Percentiles rank a stretch among this genome's conserved stretches.
Conservation (phyloP, 2,888 invertebrate genomes). For the Stenodera caucasica region DNA sequence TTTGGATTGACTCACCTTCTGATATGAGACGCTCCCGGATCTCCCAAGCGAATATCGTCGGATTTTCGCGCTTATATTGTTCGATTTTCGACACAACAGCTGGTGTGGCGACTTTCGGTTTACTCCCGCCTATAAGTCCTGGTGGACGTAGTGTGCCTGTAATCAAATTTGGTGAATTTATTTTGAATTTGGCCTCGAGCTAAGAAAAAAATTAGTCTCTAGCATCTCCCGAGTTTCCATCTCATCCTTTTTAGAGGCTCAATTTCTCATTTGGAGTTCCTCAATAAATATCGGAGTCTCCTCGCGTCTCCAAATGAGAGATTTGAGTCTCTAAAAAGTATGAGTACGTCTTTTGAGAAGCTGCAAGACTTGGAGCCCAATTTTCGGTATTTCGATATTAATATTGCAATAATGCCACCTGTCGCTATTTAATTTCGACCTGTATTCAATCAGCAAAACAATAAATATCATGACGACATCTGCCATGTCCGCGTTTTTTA, state of each 20-base stretch:
- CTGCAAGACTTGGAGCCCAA: no score
- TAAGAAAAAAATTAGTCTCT: no score
- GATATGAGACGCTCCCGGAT: slow-evolving; percentile 94
- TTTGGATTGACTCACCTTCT: slow-evolving; percentile 72
- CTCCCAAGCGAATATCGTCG: slow-evolving; percentile 99
- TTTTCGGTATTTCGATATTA: not conserved
- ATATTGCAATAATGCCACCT: slow-evolving; percentile 28
- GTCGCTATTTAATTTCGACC: slow-evolving; percentile 28
- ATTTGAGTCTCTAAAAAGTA: no score
- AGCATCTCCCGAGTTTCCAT: no score
- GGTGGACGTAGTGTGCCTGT: slow-evolving; percentile 86
- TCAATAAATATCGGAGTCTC: no score
- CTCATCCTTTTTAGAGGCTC: no score
- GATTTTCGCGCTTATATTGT: slow-evolving; percentile 97
- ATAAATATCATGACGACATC: slow-evolving; percentile 40
- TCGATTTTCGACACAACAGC: slow-evolving; percentile 97
- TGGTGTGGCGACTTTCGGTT: slow-evolving; percentile 97
- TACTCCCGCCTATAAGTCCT: slow-evolving; percentile 91
- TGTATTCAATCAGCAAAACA: slow-evolving; percentile 39
- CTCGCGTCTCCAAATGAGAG: no score
- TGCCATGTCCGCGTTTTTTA: slow-evolving; percentile 29
- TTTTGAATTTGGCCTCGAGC: no score
- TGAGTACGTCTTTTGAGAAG: no score
- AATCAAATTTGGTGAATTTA: slow-evolving; percentile 35
- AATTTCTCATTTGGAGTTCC: no score